Base-by-base conservation (phyloP, 2,888 invertebrate species). In the Catocala nupta region DNA sequence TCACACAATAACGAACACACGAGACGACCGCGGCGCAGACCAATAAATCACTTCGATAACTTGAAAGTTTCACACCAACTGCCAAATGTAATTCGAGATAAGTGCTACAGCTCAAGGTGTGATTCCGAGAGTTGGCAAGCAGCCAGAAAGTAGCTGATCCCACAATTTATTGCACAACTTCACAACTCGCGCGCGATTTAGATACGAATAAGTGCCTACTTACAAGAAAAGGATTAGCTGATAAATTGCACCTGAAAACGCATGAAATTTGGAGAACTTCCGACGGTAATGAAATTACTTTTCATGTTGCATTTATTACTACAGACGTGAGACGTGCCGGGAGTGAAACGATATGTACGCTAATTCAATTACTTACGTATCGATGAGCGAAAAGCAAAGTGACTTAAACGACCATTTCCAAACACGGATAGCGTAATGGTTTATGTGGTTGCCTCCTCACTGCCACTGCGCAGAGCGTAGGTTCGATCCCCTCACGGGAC, bases 161-260 rank as follows among this genome's bases (percentile, higher is more conserved):
- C 11, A 45, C 11, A 34, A 61, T 61, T 55, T 51, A 61, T 56
- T 42, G 10, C 51, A 47, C 55, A 56, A 61, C 55, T 61, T 61
- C n/a, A 2, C 39, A 12, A 39, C 47, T 55, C 45, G 36, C 44
- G 39, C 47, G 12, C 55, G 42, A 52, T 56, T 51, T 59, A 71
- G 75, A 70, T 71, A 71, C 58, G 65, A 60, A 51, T 63, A 67
- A 66, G 63, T 68, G 12, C 65, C 55, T 66, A 64, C 67, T 71
- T 73, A 71, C 59, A 68, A 55, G 61, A 11, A 70, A 75, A 70
- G 70, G 73, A 70, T 75, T 73, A 71, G 53, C 57, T 68, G 70
- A 59, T 71, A 71, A 63, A 71, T 75, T 69, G 59, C 65, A 73
- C 62, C 60, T 66, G 59, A 63, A 63, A 54, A 33, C 34, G 0